phyloP scores from a whole-genome alignment of 2,113 vertebrate genomes.

The Nesoenas mayeri region DNA sequence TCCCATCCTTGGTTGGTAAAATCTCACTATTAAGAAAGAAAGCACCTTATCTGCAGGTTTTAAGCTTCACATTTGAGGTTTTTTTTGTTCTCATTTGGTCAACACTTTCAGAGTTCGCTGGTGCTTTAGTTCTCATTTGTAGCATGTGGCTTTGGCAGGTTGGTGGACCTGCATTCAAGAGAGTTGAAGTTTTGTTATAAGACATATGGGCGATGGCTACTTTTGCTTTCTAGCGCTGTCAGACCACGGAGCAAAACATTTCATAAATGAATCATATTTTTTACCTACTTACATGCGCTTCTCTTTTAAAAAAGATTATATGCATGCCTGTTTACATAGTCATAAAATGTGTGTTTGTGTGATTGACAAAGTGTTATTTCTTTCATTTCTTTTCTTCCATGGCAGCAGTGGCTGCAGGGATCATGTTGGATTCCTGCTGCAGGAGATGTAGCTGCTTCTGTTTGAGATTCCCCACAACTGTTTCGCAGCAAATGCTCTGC shows the following conservation, averaged over 20 bases:
- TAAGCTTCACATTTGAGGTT: background rate
- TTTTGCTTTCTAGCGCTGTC: slow-evolving; percentile 1
- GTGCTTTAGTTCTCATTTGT: background rate
- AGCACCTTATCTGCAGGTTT: background rate
- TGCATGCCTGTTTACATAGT: background rate
- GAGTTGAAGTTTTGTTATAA: background rate
- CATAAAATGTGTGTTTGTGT: background rate
- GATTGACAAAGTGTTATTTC: background rate
- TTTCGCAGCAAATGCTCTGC: background rate
- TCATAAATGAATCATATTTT: background rate
- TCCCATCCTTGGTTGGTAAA: background rate
- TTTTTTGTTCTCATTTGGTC: background rate
- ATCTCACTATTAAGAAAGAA: background rate
- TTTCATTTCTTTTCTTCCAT: background rate
- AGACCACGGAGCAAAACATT: background rate
- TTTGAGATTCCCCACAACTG: background rate
- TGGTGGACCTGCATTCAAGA: background rate
- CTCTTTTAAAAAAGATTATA: background rate
- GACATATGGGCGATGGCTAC: background rate
- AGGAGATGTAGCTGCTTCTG: background rate
- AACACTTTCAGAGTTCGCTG: slow-evolving; percentile 1
- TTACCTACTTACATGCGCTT: background rate
- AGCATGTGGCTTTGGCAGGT: background rate
- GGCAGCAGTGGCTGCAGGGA: background rate
- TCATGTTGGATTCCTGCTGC: background rate